Percentiles rank a stretch among this genome's conserved stretches.
These are phyloP conservation scores for Nylanderia fulva DNA, from an alignment of 1,140 invertebrate genomes.

Conservation along the genomic window DNA sequence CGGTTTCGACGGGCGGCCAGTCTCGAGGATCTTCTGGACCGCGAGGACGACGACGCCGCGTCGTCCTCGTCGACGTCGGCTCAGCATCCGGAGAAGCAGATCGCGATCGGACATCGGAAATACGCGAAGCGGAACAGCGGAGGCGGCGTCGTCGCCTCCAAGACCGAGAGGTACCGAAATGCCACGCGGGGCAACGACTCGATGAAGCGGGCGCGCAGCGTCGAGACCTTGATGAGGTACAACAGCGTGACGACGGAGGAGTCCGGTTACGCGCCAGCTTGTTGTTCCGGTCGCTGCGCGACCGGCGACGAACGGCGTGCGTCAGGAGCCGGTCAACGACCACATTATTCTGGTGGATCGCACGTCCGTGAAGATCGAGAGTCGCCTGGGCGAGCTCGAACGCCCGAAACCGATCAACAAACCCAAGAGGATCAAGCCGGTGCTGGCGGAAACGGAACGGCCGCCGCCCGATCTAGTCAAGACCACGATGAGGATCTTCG, in stretches of 20 bases:
- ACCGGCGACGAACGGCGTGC: constrained; percentile 61
- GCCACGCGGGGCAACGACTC: constrained; percentile 86
- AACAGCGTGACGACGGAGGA: constrained; percentile 80
- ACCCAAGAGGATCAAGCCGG: constrained; percentile 89
- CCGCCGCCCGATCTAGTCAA: constrained; percentile 95
- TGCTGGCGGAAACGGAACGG: constrained; percentile 92
- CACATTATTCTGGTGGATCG: constrained; percentile 92
- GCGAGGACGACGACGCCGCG: constrained; percentile 87
- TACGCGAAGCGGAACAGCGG: constrained; percentile 73
- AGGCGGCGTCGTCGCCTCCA: constrained; percentile 59
- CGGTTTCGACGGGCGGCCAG: constrained; percentile 92
- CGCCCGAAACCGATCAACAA: constrained; percentile 84
- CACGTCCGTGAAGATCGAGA: constrained; percentile 91
- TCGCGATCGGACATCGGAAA: constrained; percentile 62
- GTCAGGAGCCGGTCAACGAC: constrained; percentile 82
- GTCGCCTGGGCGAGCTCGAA: constrained; percentile 84
- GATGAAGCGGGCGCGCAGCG: constrained; percentile 93
- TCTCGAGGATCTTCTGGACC: constrained; percentile 93
- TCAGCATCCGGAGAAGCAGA: constrained; percentile 62
- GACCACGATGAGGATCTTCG: constrained; percentile 93
- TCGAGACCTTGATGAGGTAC: constrained; percentile 91
- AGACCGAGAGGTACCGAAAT: constrained; percentile 84
- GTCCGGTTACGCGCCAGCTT: constrained; percentile 13
- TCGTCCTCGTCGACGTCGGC: no score
- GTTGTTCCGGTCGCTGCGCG: constrained; percentile 7